These are phyloP conservation scores for Ataeniobius toweri DNA, from an alignment of 2,797 vertebrate species.

Conservation along the genomic window DNA sequence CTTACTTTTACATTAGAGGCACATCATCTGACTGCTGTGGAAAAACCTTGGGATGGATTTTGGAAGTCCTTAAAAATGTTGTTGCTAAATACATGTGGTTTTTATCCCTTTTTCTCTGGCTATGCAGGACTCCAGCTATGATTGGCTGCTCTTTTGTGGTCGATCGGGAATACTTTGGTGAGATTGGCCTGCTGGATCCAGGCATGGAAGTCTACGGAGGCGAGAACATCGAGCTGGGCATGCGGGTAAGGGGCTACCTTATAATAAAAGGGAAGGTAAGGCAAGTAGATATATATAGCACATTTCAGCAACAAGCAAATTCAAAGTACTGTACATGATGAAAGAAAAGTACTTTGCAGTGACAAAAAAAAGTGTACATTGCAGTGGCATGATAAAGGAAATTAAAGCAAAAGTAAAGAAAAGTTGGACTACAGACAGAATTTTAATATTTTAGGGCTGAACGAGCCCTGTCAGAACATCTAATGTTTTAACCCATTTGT, in stretches of 20 bases:
- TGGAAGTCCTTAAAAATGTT: neutral
- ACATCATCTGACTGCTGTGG: neutral
- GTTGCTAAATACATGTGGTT: neutral
- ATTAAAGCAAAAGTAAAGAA: no score
- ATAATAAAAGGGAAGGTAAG: neutral
- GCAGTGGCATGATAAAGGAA: no score
- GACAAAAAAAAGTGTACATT: no score
- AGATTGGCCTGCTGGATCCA: conserved; percentile 94
- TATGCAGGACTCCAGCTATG: conserved; percentile 93
- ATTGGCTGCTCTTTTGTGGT: conserved; percentile 98
- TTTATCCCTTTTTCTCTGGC: conserved; percentile 16
- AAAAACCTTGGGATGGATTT: neutral
- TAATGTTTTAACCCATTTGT: no score
- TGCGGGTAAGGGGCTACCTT: conserved; percentile 87
- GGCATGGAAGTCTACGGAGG: conserved; percentile 99
- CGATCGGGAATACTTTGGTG: conserved; percentile 93
- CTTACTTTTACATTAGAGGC: neutral
- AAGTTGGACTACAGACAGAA: no score
- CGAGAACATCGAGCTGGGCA: conserved; percentile 97
- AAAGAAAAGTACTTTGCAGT: no score
- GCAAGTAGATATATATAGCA: no score
- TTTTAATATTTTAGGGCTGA: no score
- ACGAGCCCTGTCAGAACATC: no score
- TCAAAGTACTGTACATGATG: no score
- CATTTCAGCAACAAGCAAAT: no score